Evolutionary conservation across 2,797 vertebrate species (phyloP).

Genomic region (Molossus alvarezi): DNA sequence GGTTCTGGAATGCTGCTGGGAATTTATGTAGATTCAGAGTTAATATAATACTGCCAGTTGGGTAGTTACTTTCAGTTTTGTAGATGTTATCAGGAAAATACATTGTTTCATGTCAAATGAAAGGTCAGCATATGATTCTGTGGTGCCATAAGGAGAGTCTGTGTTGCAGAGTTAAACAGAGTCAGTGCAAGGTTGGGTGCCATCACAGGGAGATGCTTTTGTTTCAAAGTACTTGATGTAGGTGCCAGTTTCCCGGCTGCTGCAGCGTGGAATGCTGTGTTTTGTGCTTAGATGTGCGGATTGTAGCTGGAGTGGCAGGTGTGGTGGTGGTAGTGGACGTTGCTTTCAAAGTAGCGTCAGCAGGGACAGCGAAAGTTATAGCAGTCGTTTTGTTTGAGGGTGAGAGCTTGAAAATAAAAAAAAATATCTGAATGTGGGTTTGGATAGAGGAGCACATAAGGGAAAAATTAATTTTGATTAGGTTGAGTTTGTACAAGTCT

Average conservation of each 20-base stretch:
- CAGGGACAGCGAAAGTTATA: neutral
- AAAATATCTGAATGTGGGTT: neutral
- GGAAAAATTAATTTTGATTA: constrained; percentile 35
- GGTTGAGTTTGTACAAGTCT: neutral
- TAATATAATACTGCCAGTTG: neutral
- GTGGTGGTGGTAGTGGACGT: neutral
- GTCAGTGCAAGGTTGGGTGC: too few relatives aligned
- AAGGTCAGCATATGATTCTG: neutral
- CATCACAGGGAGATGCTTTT: neutral
- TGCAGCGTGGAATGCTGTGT: neutral
- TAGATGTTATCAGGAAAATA: neutral
- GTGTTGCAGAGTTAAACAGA: constrained; percentile 19
- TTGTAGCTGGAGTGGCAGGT: neutral
- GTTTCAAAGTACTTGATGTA: neutral
- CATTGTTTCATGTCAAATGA: neutral
- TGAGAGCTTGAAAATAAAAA: constrained; percentile 8
- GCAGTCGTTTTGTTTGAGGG: neutral
- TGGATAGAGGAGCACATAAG: neutral
- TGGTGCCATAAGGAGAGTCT: neutral
- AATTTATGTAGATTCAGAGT: neutral
- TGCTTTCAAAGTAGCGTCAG: neutral
- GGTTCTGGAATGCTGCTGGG: neutral
- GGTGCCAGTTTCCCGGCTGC: neutral
- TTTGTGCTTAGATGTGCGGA: neutral
- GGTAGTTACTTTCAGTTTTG: neutral